A percentile compares a stretch with the other conserved stretches of the same genome.
phyloP scores from a whole-genome alignment of 2,113 vertebrate species.

The Trinectes maculatus region DNA sequence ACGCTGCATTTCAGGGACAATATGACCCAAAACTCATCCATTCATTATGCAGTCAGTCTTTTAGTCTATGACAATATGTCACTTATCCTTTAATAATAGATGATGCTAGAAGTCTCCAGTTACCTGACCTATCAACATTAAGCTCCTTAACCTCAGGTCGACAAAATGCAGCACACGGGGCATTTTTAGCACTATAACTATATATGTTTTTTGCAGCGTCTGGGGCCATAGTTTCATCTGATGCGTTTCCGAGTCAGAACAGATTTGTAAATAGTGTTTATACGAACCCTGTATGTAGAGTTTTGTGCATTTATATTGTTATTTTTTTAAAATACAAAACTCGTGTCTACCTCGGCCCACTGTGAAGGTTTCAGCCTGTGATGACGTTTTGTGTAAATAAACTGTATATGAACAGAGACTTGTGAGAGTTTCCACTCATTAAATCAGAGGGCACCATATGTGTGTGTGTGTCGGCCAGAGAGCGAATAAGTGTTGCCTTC shows the following conservation, averaged over 20 bases:
- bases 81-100: not conserved
- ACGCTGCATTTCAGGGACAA: conserved; percentile 17
- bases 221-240: not conserved
- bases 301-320: conserved; percentile 60
- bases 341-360: conserved; percentile 71
- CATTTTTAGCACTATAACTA: conserved; percentile 32
- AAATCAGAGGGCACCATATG: too few relatives aligned
- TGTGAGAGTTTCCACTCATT: conserved; percentile 6
- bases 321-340: conserved; percentile 51
- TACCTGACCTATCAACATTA: not conserved
- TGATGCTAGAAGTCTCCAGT: not conserved
- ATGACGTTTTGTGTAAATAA: conserved; percentile 59
- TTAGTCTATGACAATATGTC: not conserved
- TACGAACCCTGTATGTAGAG: conserved; percentile 33
- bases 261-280: conserved; percentile 68
- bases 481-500: too few relatives aligned
- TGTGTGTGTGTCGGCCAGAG: too few relatives aligned
- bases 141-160: conserved; percentile 15
- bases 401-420: conserved; percentile 35
- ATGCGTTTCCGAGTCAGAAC: conserved; percentile 7
- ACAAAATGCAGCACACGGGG: conserved; percentile 3
- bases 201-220: not conserved
- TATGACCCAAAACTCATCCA: not conserved
- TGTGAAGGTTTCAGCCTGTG: conserved; percentile 37
- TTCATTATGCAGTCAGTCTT: not conserved